These are phyloP conservation scores for Beroe forskalii DNA, from an alignment of 37 sponge, comb jelly and placozoan species.

Conservation along the genomic window DNA sequence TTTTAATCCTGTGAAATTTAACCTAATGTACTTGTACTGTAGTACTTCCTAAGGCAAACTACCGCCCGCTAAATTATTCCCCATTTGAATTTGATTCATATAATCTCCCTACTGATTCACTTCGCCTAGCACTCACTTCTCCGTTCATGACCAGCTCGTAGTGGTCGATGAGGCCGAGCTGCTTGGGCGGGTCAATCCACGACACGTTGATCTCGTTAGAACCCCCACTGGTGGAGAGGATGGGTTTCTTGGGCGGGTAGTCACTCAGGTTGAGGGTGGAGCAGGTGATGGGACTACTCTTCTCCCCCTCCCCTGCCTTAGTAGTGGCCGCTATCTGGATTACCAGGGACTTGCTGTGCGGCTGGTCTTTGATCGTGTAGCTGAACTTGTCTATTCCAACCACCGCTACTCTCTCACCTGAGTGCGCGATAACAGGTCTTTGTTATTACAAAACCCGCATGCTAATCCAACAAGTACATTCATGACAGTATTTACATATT, in stretches of 20 bases:
- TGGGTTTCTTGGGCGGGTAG: conserved; percentile 64
- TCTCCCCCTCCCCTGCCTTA: conserved; percentile 50
- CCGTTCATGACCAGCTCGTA: conserved; percentile 65
- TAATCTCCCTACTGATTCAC: too few relatives aligned
- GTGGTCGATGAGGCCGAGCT: conserved; percentile 51
- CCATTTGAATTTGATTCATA: too few relatives aligned
- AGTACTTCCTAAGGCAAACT: too few relatives aligned
- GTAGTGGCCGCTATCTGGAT: conserved; percentile 23
- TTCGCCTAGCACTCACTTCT: background rate
- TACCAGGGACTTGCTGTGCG: conserved; percentile 15
- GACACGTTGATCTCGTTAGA: conserved; percentile 57
- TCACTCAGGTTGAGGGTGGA: conserved; percentile 64
- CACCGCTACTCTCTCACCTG: conserved; percentile 39
- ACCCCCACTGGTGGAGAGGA: conserved; percentile 50
- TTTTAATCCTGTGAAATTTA: too few relatives aligned
- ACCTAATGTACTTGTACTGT: too few relatives aligned
- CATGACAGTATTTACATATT: too few relatives aligned
- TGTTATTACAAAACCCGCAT: too few relatives aligned
- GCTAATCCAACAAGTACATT: too few relatives aligned
- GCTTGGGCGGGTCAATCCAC: conserved; percentile 62
- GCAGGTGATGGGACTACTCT: conserved; percentile 44
- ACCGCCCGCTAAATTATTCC: too few relatives aligned
- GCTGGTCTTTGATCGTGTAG: background rate
- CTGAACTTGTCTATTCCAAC: background rate
- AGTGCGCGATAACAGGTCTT: too few relatives aligned